Conservation (phyloP, 2,888 invertebrate species). For the Idaea biselata region DNA sequence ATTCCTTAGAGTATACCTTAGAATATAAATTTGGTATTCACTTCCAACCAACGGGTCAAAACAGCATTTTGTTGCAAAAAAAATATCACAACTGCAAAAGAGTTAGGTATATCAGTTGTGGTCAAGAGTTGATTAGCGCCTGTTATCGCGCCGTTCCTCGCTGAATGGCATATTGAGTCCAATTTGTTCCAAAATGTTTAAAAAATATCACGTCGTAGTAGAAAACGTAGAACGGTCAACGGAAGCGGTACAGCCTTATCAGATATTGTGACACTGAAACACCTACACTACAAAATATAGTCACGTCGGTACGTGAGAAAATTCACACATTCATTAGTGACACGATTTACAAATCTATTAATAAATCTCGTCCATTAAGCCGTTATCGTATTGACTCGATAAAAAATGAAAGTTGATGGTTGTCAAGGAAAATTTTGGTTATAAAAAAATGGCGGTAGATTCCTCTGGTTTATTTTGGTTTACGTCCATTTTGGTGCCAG, state of each 20-base stretch:
- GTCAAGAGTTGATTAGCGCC: too few relatives aligned
- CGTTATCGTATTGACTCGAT: constrained; percentile 8
- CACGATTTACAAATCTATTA: not conserved
- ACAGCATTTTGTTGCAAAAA: too few relatives aligned
- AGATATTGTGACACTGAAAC: constrained; percentile 52
- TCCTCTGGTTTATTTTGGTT: not conserved
- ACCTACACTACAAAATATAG: constrained; percentile 41
- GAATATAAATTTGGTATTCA: too few relatives aligned
- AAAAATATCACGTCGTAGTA: constrained; percentile 32
- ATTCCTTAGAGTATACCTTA: too few relatives aligned
- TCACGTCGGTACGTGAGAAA: constrained; percentile 52
- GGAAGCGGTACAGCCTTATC: constrained; percentile 70
- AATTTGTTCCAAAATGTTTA: not conserved
- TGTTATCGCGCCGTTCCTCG: too few relatives aligned
- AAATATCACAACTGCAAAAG: too few relatives aligned
- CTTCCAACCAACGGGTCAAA: too few relatives aligned
- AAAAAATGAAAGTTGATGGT: constrained; percentile 5
- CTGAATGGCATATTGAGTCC: too few relatives aligned
- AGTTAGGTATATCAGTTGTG: too few relatives aligned
- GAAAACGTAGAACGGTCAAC: constrained; percentile 52
- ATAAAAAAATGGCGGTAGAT: not conserved
- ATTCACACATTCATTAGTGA: constrained; percentile 34
- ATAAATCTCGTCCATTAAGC: constrained; percentile 9
- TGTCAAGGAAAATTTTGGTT: constrained; percentile 20
- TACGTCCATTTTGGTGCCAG: constrained; percentile 3